Base-by-base conservation (phyloP, 2,888 invertebrate species). In the Andrena camellia region DNA sequence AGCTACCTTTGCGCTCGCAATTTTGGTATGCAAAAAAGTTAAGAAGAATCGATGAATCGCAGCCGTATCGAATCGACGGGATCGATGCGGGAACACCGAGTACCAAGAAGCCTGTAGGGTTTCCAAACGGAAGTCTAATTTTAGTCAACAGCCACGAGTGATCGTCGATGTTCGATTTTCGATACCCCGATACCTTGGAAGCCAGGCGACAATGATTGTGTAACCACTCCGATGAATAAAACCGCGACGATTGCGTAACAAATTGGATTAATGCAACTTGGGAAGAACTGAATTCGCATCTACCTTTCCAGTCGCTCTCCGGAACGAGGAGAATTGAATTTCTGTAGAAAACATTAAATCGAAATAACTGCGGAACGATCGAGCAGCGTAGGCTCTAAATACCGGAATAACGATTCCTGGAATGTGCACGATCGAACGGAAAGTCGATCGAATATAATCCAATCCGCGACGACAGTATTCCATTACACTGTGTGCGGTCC, bases 51-150 rank as follows among this genome's bases (percentile, higher is more conserved):
- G 57, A 52, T 52, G 52, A 20, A 20, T 20, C n/a, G 57, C 23
- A 26, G 6, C n/a, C 13, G 10, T 29, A 52, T 70, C 69, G 35
- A 4, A 42, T 59, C 26, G 33, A n/a, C 10, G 52, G 23, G 62
- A 54, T 71, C 75, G 20, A 72, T 48, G 54, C 42, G 8, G 17
- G 20, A 42, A 50, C 33, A 54, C 71, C 72, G 26, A 62, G 52
- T 62, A 70, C 17, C 10, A 26, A 29, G 35, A 62, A 52, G 35
- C 23, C 42, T 2, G 35, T 17, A 50, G 31, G 33, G 71, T 63
- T 64, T 67, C 54, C 78, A 48, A 72, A 52, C 62, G 59, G 60
- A 78, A 50, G 72, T 42, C 50, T 48, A 54, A 64, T 69, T 69
- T 78, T 48, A 69, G 42, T 75, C 42, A 31, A 60, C 48, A 10